Evolutionary conservation across 2,888 invertebrate species (phyloP).

Genomic region (Frankliniella intonsa): DNA sequence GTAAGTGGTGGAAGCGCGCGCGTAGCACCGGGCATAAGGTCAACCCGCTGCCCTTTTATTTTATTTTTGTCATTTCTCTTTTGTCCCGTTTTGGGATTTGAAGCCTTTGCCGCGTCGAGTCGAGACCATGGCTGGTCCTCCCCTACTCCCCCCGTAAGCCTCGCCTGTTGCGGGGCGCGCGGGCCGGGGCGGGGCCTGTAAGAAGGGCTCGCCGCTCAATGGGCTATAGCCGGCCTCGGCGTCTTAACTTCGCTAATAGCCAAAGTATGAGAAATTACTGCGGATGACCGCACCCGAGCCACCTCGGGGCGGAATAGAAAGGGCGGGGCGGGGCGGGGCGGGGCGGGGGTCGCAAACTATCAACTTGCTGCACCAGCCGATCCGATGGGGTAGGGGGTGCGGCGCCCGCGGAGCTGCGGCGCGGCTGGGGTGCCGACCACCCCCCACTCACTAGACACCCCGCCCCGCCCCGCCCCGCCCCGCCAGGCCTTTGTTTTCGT

Average conservation of each 20-base stretch:
- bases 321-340: neutral
- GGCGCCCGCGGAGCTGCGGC: neutral
- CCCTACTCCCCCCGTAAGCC: too few species aligned
- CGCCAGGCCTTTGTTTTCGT: neutral
- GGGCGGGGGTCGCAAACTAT: constrained; percentile 2
- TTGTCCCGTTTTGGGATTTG: too few species aligned
- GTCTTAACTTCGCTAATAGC: neutral
- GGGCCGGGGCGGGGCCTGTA: too few species aligned
- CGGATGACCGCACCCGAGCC: neutral
- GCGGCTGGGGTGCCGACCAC: neutral
- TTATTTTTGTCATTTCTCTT: neutral
- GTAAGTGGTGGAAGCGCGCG: neutral
- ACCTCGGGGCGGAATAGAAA: neutral
- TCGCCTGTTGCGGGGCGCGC: too few species aligned
- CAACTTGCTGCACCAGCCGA: constrained; percentile 5
- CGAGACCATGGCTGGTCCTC: too few species aligned
- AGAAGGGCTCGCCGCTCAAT: too few species aligned
- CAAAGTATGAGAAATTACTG: constrained; percentile 18
- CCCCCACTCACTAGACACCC: neutral
- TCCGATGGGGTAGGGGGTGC: neutral
- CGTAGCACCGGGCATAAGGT: neutral
- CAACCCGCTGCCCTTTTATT: neutral
- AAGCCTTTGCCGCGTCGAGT: too few species aligned
- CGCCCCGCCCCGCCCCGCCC: neutral
- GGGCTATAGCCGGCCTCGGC: neutral